These are phyloP conservation scores for Candidula unifasciata DNA, from an alignment of 2,888 invertebrate species.

Conservation along the genomic window DNA sequence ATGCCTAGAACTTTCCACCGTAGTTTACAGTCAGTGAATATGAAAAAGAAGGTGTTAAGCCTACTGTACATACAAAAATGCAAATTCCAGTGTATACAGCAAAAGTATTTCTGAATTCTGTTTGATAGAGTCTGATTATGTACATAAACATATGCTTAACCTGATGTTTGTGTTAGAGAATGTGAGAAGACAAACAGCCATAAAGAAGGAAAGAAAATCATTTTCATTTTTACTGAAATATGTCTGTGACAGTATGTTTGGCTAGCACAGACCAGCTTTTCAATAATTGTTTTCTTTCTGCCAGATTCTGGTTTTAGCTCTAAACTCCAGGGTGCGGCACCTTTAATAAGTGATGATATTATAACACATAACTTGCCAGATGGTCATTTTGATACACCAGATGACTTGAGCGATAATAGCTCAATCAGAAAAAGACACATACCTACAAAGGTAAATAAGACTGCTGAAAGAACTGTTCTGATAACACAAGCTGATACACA, in stretches of 20 bases:
- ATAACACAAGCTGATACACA: constrained; percentile 49
- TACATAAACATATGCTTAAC: too few species aligned
- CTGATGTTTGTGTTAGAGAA: too few species aligned
- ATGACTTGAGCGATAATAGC: constrained; percentile 33
- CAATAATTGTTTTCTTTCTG: background rate
- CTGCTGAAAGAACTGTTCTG: constrained; percentile 60
- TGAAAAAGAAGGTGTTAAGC: too few species aligned
- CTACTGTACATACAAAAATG: too few species aligned
- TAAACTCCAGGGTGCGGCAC: background rate
- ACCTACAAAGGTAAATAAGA: constrained; percentile 58
- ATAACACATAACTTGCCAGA: constrained; percentile 58
- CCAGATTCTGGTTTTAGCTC: constrained; percentile 33
- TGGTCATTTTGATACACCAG: constrained; percentile 36
- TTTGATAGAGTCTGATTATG: too few species aligned
- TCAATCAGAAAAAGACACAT: constrained; percentile 58
- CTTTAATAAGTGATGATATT: constrained; percentile 66
- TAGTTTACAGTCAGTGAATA: too few species aligned
- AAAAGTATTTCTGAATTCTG: too few species aligned
- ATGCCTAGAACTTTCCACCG: too few species aligned
- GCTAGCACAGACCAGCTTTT: background rate
- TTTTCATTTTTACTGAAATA: too few species aligned
- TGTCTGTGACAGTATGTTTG: background rate
- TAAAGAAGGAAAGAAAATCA: too few species aligned
- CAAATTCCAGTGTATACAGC: too few species aligned
- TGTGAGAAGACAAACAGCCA: too few species aligned